Base-by-base conservation (phyloP, 2,113 vertebrate genomes). In the Xenus cinereus region DNA sequence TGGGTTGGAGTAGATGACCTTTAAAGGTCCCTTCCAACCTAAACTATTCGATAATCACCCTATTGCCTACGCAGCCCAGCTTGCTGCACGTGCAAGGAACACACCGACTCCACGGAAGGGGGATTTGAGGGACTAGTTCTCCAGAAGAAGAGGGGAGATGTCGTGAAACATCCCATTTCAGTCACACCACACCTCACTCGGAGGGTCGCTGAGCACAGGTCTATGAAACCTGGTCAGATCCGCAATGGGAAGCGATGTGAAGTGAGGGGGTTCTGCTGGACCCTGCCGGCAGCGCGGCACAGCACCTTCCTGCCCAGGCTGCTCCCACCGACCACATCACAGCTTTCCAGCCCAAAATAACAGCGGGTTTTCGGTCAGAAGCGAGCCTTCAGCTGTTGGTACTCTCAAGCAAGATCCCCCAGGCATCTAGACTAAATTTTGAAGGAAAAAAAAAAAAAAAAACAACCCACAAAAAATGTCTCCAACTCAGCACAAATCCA, bases 401-500 rank as follows among this genome's bases (percentile, higher is more conserved):
- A 5, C 20, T 48, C 69, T 54, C 57, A 39, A 78, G 81, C 12
- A 64, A 82, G 43, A 79, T 2, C 10, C 11, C 13, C 3, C 51
- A 54, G 18, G 9, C n/a, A 60, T 5, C 8, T 7, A 37, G 20
- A 19, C 11, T 53, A 22, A 27, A 26, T 32, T 76, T 30, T 41
- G 16, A 89, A 80, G 26, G 18, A 0, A 27, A 22, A 50, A 64
- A 9, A 3, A 14, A n/a, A 20, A 35, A 26, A 23, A 41, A 18
- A 46, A 46, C 4, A 21, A 12, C 9, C 24, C 12, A 26, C 37
- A 43, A 28, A 53, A 60, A 18, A 15, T 1, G 22, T 39, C 64
- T 74, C 73, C 74, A 86, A 3, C 77, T 91, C 87, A 66, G 93
- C 82, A 91, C 35, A 95, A 93, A 83, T 24, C 85, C 72, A 93